phyloP scores from a whole-genome alignment of 1,140 invertebrate species.

The Babylonia areolata region DNA sequence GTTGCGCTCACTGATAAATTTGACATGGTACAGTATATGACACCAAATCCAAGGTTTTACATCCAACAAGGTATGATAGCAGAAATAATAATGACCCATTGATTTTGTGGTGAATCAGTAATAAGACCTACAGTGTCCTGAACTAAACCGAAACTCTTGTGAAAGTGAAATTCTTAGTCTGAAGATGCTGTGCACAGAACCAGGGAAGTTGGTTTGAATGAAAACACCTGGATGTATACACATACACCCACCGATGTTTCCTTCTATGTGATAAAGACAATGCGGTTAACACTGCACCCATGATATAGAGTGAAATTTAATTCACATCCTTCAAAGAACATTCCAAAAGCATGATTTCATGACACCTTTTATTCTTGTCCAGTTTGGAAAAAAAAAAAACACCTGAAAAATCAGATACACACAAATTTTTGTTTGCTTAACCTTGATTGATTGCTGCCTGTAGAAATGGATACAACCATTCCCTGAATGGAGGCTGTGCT shows the following conservation, averaged over 20 bases:
- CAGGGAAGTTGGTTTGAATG: background rate
- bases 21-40: too few species aligned
- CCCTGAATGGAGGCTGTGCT: constrained; percentile 29
- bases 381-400: too few species aligned
- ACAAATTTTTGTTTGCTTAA: background rate
- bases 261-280: too few species aligned
- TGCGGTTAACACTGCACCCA: too few species aligned
- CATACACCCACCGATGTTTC: background rate
- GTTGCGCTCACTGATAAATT: too few species aligned
- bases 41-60: too few species aligned
- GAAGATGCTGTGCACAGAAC: background rate
- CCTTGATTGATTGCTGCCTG: constrained; percentile 32
- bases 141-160: too few species aligned
- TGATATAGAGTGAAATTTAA: too few species aligned
- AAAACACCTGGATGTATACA: background rate
- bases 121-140: too few species aligned
- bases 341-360: background rate
- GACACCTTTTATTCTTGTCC: background rate
- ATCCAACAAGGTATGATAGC: too few species aligned
- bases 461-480: constrained; percentile 24
- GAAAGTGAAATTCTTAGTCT: background rate
- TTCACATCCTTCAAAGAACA: background rate
- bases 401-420: background rate
- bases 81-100: too few species aligned
- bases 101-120: too few species aligned